A percentile compares a stretch with the other conserved stretches of the same genome.
Evolutionary conservation across 2,113 vertebrate genomes (phyloP).

Genomic region (Datnioides undecimradiatus): DNA sequence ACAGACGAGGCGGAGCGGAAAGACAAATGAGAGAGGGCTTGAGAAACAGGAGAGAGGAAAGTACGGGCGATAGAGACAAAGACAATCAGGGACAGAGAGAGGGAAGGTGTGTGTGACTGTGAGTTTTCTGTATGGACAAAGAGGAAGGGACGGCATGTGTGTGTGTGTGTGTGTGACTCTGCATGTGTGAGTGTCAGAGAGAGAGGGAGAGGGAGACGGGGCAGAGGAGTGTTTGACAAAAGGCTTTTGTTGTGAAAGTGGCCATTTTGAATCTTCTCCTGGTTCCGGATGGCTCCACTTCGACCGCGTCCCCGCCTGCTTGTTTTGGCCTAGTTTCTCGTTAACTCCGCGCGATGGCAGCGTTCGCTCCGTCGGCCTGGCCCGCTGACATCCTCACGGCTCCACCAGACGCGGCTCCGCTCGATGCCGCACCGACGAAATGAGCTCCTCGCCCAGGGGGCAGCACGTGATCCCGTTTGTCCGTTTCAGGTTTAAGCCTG

Average conservation of each 20-base stretch:
- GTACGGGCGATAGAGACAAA: not conserved
- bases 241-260: slow-evolving; percentile 69
- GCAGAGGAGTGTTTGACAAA: slow-evolving; percentile 45
- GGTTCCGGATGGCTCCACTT: slow-evolving; percentile 60
- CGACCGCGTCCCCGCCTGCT: slow-evolving; percentile 47
- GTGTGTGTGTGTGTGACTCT: not conserved
- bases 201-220: not conserved
- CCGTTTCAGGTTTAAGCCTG: not conserved
- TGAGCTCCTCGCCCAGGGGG: not conserved
- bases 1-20: not conserved
- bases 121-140: not conserved
- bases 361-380: slow-evolving; percentile 21
- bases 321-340: slow-evolving; percentile 65
- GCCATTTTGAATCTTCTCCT: slow-evolving; percentile 59
- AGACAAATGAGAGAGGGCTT: slow-evolving; percentile 13
- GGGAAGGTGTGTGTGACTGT: not conserved
- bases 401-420: slow-evolving; percentile 1
- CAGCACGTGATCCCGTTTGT: slow-evolving; percentile 3
- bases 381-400: slow-evolving; percentile 36
- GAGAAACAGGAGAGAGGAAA: slow-evolving; percentile 4
- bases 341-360: slow-evolving; percentile 21
- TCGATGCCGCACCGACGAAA: slow-evolving; percentile 5
- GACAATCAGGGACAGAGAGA: not conserved
- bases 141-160: not conserved
- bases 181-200: not conserved